phyloP scores from a whole-genome alignment of 2,888 invertebrate genomes.

The Dexiosoma caninum region DNA sequence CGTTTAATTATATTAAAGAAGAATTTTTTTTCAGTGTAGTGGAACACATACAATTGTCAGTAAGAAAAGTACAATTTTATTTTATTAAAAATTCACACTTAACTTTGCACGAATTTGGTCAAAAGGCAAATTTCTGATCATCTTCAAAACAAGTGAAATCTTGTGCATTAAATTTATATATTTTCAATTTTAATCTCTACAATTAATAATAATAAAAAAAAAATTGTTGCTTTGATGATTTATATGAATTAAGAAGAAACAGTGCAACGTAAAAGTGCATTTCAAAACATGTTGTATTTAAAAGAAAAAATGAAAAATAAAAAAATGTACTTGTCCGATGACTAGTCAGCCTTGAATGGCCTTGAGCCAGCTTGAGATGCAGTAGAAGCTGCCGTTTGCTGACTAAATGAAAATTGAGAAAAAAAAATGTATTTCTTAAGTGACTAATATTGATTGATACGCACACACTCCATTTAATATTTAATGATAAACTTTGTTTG shows the following conservation, averaged over 20 bases:
- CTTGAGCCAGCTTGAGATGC: slow-evolving; percentile 42
- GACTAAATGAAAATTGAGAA: slow-evolving; percentile 5
- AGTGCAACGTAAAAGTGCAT: slow-evolving; percentile 30
- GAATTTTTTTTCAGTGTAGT: too few species aligned
- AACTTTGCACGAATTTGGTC: neutral
- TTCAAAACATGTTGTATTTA: slow-evolving; percentile 35
- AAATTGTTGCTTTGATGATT: slow-evolving; percentile 17
- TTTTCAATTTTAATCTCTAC: slow-evolving; percentile 4
- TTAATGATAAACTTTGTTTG: slow-evolving; percentile 4
- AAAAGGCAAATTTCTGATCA: neutral
- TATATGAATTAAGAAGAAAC: neutral
- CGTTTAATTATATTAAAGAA: too few species aligned
- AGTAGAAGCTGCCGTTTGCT: slow-evolving; percentile 12
- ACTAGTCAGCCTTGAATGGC: slow-evolving; percentile 63
- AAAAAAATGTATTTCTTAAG: slow-evolving; percentile 24
- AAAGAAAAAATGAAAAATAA: neutral
- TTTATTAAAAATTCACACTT: slow-evolving; percentile 43
- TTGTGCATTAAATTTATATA: neutral
- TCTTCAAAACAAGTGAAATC: neutral
- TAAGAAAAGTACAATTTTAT: too few species aligned
- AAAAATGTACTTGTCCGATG: slow-evolving; percentile 36
- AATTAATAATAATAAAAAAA: slow-evolving; percentile 14
- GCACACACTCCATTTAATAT: slow-evolving; percentile 33
- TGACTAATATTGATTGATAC: slow-evolving; percentile 56
- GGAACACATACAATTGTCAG: too few species aligned